Evolutionary conservation across 2,888 invertebrate species (phyloP).

Genomic region (Drosophila quinaria): DNA sequence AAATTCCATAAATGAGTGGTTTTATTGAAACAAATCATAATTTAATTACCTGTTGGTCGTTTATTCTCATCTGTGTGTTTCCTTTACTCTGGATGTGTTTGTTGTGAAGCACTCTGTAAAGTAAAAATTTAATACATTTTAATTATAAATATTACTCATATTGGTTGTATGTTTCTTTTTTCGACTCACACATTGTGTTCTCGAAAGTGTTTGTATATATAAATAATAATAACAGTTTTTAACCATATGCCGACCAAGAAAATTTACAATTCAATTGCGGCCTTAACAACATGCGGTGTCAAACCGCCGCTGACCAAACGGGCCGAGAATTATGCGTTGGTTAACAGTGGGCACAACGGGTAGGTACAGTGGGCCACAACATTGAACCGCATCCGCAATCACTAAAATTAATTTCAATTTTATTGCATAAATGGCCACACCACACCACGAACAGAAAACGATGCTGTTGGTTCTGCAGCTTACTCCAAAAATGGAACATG

Average conservation of each 20-base stretch:
- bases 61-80: constrained; percentile 10
- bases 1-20: constrained; percentile 5
- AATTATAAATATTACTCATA: constrained; percentile 5
- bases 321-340: constrained; percentile 55
- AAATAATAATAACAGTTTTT: constrained; percentile 16
- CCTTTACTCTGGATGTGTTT: constrained; percentile 15
- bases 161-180: neutral
- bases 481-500: constrained; percentile 47
- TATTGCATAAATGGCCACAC: constrained; percentile 61
- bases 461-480: constrained; percentile 10
- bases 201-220: constrained; percentile 10
- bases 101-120: constrained; percentile 44
- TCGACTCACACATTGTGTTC: neutral
- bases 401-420: constrained; percentile 81
- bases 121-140: constrained; percentile 6
- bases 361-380: constrained; percentile 22
- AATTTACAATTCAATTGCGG: constrained; percentile 72
- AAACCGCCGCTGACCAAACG: constrained; percentile 60
- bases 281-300: constrained; percentile 65
- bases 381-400: constrained; percentile 79
- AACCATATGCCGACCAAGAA: constrained; percentile 48
- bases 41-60: constrained; percentile 59
- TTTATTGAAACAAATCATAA: constrained; percentile 34
- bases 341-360: constrained; percentile 28
- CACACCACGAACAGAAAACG: constrained; percentile 24